Base-by-base conservation (phyloP, 1,140 invertebrate species). In the Leptinotarsa undecemlineata region DNA sequence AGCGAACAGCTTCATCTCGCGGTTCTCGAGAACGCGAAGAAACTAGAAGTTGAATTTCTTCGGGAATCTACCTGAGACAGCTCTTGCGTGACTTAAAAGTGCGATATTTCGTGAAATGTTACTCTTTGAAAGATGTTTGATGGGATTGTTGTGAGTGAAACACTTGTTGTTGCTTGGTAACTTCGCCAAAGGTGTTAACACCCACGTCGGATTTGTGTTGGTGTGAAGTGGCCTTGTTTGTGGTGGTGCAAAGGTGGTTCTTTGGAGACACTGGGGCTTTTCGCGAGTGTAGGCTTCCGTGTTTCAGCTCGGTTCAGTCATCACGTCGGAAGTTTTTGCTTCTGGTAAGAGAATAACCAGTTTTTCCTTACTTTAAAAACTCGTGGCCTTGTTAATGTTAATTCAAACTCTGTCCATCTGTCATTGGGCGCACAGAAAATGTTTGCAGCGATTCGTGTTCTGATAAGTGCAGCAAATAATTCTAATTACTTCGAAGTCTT, bases 141-240 rank as follows among this genome's bases (percentile, higher is more conserved):
- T 42, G 33, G 51, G 51, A 70, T 21, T 75, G 74, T 75, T 75
- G 74, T 75, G 48, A 75, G 74, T 75, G 74, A 72, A 47, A 21
- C 67, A 74, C 73, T 71, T 72, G 69, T 75, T 75, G 74, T 75
- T 75, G 74, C 74, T 70, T 75, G 74, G 74, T 67, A 71, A 75
- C 74, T 75, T 26, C 23, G 17, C 14, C 51, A 23, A 20, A 19
- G 63, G 33, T n/a, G 62, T 48, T 57, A 68, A 74, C 66, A 63
- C 62, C 63, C 63, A 48, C 19, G 26, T 21, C 11, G 42, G 63
- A 17, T 63, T 57, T 63, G 47, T 48, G 23, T 63, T 72, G 21
- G 13, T 14, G 70, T 26, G 23, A 13, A 17, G 48, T 57, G 51
- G 51, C 51, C 51, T 57, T 57, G n/a, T 57, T 57, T 19, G 51